A percentile compares a stretch with the other conserved stretches of the same genome.
Conservation (phyloP, 2,113 vertebrate species). For the Oreotragus oreotragus region DNA sequence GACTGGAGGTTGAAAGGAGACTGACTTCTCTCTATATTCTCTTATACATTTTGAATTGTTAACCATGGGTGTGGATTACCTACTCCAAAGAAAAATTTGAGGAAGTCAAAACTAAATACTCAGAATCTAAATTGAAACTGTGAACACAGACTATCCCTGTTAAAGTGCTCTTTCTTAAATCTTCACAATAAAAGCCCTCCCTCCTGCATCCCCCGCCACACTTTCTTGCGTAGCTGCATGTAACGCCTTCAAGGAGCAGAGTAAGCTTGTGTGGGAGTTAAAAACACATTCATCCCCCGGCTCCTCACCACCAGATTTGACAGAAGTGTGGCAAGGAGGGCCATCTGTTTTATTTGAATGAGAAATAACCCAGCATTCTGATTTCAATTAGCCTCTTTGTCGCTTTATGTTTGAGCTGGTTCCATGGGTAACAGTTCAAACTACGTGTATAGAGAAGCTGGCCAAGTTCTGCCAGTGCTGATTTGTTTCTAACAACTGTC, state of each 20-base stretch:
- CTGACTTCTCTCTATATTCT: neutral
- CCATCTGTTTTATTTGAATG: conserved; percentile 69
- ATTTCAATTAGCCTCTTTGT: conserved; percentile 74
- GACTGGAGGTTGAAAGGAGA: neutral
- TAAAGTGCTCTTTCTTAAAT: neutral
- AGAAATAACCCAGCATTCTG: conserved; percentile 64
- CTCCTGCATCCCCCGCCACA: neutral
- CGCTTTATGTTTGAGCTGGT: conserved; percentile 51
- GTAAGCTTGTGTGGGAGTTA: conserved; percentile 43
- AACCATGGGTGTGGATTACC: neutral
- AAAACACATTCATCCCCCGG: neutral
- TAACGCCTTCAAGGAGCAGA: neutral
- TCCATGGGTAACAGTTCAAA: conserved; percentile 47
- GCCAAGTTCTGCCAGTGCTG: conserved; percentile 48
- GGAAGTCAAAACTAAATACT: neutral
- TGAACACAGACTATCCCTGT: neutral
- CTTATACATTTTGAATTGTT: neutral
- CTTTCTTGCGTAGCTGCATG: neutral
- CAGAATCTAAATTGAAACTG: neutral
- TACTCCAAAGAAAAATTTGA: neutral
- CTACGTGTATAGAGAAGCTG: conserved; percentile 28
- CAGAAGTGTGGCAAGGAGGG: conserved; percentile 51
- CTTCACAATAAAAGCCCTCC: neutral
- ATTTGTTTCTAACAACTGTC: conserved; percentile 60
- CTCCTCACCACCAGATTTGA: neutral